Evolutionary conservation across 2,797 vertebrate genomes (phyloP), one percentile per base, ranked within the genome.

Genomic region (Cephalopachus bancanus): DNA sequence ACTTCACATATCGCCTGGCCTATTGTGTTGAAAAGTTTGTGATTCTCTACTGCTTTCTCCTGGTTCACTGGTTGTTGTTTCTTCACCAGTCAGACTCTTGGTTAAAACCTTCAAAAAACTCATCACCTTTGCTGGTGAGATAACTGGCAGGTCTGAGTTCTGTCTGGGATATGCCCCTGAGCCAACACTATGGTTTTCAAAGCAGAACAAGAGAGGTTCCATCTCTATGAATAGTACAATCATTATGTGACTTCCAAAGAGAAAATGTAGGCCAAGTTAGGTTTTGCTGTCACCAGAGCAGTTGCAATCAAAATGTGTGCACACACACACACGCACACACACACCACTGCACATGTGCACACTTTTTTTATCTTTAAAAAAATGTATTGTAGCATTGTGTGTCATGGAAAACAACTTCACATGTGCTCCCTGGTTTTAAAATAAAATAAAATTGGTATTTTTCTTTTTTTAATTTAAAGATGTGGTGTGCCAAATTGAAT

Each of bases 31-130:
- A 67, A 53, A 84, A 7, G 20, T 57, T 83, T 69, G 33, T 55
- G 78, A n/a, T 72, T 71, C n/a, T 24, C 30, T 87, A 12, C 44
- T 96, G 69, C 37, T 51, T 96, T 91, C 44, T 64, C n/a, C 26
- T 65, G n/a, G 16, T 28, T 81, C 22, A 3, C 4, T 86, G n/a
- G 33, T 51, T 80, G 7, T 17, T 64, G 90, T 65, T 71, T 74
- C 55, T 95, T 89, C 14, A 64, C n/a, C 67, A 53, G 19, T 14
- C 59, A 72, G 15, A 0, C 44, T 8, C n/a, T 92, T 93, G 62
- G 22, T 85, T 88, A 64, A 96, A 79, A 85, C 10, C 11, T 94
- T 24, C 79, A 74, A 33, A 81, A 87, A 67, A 19, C 24, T 72
- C 51, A 74, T 83, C 49, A 51, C 49, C 62, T 93, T 81, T 88